Conservation (phyloP, 2,888 invertebrate species). For the Eristalis intricaria region DNA sequence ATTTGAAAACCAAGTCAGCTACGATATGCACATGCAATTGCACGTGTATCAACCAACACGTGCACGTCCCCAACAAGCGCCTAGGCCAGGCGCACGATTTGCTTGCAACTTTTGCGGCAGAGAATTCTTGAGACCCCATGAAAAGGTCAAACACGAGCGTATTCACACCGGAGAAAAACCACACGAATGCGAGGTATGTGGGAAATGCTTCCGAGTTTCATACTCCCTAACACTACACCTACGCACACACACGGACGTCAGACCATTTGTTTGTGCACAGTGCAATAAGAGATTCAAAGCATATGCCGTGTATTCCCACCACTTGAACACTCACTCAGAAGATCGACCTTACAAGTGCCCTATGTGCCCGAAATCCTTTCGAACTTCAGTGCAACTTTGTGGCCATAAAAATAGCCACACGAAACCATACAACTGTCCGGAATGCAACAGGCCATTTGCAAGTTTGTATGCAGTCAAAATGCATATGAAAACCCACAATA, state of each 20-base stretch:
- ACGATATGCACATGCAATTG: slow-evolving; percentile 89
- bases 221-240: slow-evolving; percentile 91
- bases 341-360: slow-evolving; percentile 90
- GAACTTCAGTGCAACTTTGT: slow-evolving; percentile 89
- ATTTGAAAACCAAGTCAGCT: slow-evolving; percentile 85
- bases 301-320: slow-evolving; percentile 90
- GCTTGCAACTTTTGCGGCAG: slow-evolving; percentile 88
- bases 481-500: slow-evolving; percentile 88
- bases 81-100: slow-evolving; percentile 82
- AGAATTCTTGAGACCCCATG: slow-evolving; percentile 88
- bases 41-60: slow-evolving; percentile 81
- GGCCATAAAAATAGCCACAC: slow-evolving; percentile 92
- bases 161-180: slow-evolving; percentile 92
- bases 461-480: slow-evolving; percentile 89
- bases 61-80: slow-evolving; percentile 30
- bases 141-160: slow-evolving; percentile 92
- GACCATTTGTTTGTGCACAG: slow-evolving; percentile 88
- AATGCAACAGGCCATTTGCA: slow-evolving; percentile 90
- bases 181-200: slow-evolving; percentile 89
- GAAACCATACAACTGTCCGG: slow-evolving; percentile 89
- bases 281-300: slow-evolving; percentile 89
- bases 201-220: slow-evolving; percentile 90
- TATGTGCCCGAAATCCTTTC: slow-evolving; percentile 90
- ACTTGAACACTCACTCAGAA: slow-evolving; percentile 88
- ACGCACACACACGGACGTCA: slow-evolving; percentile 89